Evolutionary conservation across 2,113 vertebrate species (phyloP).

Genomic region (Calonectris borealis): DNA sequence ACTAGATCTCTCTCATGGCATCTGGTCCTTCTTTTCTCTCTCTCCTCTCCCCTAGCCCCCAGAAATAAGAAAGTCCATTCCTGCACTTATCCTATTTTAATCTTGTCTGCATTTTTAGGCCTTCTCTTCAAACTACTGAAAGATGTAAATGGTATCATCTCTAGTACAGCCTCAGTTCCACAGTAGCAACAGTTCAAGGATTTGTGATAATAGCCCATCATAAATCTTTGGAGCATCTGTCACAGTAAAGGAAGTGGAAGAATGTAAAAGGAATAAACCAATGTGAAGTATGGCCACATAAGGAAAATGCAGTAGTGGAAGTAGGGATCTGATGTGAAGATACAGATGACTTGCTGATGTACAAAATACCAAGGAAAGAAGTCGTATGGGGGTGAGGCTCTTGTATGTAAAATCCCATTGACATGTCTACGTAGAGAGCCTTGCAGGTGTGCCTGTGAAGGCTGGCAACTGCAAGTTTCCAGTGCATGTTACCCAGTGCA

Average conservation of each 20-base stretch:
- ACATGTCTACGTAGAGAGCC: fast-evolving
- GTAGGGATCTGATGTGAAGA: not conserved
- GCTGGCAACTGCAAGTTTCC: not conserved
- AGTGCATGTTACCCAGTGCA: not conserved
- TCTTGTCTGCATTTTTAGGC: not conserved
- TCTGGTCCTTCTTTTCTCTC: not conserved
- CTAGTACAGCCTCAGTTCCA: not conserved
- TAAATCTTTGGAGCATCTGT: not conserved
- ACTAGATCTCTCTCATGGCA: not conserved
- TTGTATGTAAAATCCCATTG: fast-evolving
- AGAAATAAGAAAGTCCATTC: not conserved
- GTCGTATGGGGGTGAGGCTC: not conserved
- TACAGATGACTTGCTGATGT: fast-evolving
- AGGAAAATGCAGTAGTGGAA: not conserved
- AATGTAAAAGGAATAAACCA: not conserved
- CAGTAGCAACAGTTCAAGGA: not conserved
- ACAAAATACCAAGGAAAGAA: not conserved
- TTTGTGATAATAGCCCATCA: not conserved
- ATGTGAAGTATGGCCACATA: not conserved
- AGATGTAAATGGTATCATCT: not conserved
- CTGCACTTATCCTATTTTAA: not conserved
- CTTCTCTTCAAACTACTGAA: not conserved
- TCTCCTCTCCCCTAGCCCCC: not conserved
- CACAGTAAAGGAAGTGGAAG: not conserved
- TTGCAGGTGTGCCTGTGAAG: fast-evolving